Conservation (phyloP, 1,140 invertebrate genomes). For the Meloidogyne chitwoodi region DNA sequence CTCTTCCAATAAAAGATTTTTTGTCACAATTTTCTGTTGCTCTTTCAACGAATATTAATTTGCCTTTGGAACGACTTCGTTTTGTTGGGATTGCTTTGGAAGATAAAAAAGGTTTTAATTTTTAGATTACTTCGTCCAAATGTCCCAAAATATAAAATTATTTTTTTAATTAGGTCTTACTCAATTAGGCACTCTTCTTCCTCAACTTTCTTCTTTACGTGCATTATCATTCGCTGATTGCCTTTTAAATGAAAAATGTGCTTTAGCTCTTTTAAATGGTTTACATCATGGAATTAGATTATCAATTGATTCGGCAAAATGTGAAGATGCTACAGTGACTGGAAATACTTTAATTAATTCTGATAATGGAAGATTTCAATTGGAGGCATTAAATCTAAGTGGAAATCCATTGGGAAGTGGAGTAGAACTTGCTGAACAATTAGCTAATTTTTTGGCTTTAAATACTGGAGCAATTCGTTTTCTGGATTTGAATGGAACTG, state of each 20-base stretch:
- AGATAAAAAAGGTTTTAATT: conserved; percentile 54
- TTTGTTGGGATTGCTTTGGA: conserved; percentile 49
- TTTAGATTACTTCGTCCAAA: not conserved
- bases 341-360: conserved; percentile 8
- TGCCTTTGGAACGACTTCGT: conserved; percentile 46
- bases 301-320: conserved; percentile 5
- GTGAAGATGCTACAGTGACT: not conserved
- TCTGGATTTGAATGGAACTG: conserved; percentile 50
- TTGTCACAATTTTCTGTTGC: conserved; percentile 45
- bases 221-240: conserved; percentile 47
- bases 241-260: conserved; percentile 47
- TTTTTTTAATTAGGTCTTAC: conserved; percentile 34
- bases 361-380: conserved; percentile 34
- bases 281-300: conserved; percentile 43
- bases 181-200: conserved; percentile 39
- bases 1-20: conserved; percentile 53
- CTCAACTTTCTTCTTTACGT: conserved; percentile 40
- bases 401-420: conserved; percentile 44
- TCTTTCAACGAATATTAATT: conserved; percentile 33
- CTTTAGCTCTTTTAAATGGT: conserved; percentile 34
- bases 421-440: conserved; percentile 35
- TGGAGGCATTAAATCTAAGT: conserved; percentile 33
- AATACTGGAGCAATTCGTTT: conserved; percentile 40
- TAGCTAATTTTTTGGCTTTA: conserved; percentile 52
- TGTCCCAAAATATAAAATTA: not conserved